phyloP scores from a whole-genome alignment of 2,888 invertebrate genomes.

The Cetonia aurata region DNA sequence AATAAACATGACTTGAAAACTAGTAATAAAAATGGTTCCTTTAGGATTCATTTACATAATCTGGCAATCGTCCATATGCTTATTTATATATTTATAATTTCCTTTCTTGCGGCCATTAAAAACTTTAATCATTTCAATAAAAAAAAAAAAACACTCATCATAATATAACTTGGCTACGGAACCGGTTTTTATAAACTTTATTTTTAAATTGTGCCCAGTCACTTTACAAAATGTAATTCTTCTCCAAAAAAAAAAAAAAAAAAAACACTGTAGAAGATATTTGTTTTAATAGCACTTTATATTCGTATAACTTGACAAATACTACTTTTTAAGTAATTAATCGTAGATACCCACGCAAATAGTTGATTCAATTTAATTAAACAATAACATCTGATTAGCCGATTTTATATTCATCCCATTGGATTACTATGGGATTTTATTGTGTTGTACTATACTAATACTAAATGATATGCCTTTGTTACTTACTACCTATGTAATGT shows the following conservation, averaged over 20 bases:
- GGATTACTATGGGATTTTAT: no score
- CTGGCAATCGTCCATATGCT: no score
- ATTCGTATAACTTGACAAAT: no score
- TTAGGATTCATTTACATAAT: constrained; percentile 1
- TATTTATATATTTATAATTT: neutral
- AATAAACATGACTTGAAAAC: constrained; percentile 32
- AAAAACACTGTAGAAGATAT: no score
- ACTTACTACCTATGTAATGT: neutral
- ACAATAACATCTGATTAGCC: no score
- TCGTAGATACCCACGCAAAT: no score
- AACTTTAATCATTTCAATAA: constrained; percentile 8
- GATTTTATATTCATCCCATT: no score
- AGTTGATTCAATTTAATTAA: no score
- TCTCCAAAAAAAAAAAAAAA: no score
- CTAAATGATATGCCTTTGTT: neutral
- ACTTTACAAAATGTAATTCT: neutral
- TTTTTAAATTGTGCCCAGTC: constrained; percentile 28
- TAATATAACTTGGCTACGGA: neutral
- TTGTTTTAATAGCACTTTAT: no score
- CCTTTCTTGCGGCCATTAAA: neutral
- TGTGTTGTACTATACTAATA: no score
- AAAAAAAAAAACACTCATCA: neutral
- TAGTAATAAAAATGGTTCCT: constrained; percentile 14
- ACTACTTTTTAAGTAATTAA: no score
- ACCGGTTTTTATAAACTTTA: constrained; percentile 17